Percentiles rank a stretch among this genome's conserved stretches.
These are phyloP conservation scores for Drosophila peninsularis DNA, from an alignment of 2,888 invertebrate species.

Conservation along the genomic window DNA sequence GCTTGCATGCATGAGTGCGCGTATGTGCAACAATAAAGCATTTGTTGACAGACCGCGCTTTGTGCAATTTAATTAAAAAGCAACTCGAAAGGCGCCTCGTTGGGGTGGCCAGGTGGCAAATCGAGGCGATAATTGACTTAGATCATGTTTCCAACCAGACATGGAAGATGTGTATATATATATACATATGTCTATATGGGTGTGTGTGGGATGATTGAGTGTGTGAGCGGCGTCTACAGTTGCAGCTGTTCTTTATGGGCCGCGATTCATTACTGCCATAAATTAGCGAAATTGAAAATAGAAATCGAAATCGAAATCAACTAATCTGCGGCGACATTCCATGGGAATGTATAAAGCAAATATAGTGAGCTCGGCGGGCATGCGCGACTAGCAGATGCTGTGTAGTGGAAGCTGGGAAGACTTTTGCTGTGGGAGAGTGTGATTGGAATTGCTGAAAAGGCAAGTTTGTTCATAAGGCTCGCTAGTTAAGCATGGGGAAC, in stretches of 20 bases:
- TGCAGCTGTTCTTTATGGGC: slow-evolving; percentile 22
- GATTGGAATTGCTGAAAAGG: no score
- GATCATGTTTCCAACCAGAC: slow-evolving; percentile 40
- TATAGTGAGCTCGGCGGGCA: not conserved
- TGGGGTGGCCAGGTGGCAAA: slow-evolving; percentile 26
- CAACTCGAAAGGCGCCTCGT: slow-evolving; percentile 7
- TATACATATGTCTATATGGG: not conserved
- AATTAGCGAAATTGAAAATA: slow-evolving; percentile 20
- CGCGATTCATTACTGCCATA: slow-evolving; percentile 41
- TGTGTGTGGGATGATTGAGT: slow-evolving; percentile 9
- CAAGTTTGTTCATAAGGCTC: no score
- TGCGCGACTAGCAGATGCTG: not conserved
- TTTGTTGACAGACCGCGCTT: slow-evolving; percentile 42
- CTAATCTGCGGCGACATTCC: slow-evolving; percentile 36
- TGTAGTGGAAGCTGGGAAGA: no score
- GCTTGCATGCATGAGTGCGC: slow-evolving; percentile 4
- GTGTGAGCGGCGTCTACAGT: slow-evolving; percentile 16
- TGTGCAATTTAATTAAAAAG: slow-evolving; percentile 59
- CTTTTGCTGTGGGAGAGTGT: no score
- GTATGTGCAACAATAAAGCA: slow-evolving; percentile 44
- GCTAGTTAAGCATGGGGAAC: no score
- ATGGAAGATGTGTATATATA: not conserved
- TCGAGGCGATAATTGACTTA: slow-evolving; percentile 39
- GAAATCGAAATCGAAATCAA: slow-evolving; percentile 10
- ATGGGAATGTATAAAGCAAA: not conserved